phyloP scores from a whole-genome alignment of 2,888 invertebrate species.

The Strigamia maritima region DNA sequence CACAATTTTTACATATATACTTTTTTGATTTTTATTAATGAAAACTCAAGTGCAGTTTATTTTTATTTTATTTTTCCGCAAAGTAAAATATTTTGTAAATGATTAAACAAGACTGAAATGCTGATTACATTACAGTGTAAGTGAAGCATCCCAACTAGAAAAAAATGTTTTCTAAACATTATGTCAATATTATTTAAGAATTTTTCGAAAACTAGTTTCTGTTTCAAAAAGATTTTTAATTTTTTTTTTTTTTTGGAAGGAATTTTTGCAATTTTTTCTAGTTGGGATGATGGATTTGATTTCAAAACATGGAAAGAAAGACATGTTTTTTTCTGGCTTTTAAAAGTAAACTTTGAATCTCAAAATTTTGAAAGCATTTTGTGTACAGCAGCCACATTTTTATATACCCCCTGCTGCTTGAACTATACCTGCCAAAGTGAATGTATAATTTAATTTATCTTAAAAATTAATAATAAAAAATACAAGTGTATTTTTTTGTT shows the following conservation, averaged over 20 bases:
- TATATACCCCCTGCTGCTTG: constrained; percentile 27
- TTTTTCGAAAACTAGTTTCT: too few relatives aligned
- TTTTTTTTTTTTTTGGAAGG: too few relatives aligned
- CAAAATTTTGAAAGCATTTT: background rate
- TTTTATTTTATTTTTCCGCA: background rate
- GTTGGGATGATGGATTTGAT: too few relatives aligned
- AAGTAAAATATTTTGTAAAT: background rate
- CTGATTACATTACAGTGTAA: background rate
- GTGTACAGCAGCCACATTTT: constrained; percentile 26
- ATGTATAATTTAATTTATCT: constrained; percentile 26
- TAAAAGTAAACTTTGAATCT: constrained; percentile 4
- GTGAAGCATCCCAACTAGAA: background rate
- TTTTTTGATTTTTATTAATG: background rate
- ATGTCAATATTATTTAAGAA: too few relatives aligned
- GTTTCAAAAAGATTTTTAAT: too few relatives aligned
- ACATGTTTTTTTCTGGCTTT: background rate
- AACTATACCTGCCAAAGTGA: constrained; percentile 25
- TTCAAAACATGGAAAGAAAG: background rate
- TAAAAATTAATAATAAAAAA: background rate
- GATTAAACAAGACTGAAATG: background rate
- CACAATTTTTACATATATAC: background rate
- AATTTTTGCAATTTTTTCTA: too few relatives aligned
- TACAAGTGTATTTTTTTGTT: background rate
- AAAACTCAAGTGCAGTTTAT: background rate
- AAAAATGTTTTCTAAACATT: too few relatives aligned